Evolutionary conservation across 2,888 invertebrate species (phyloP).

Genomic region (Leucoma salicis): DNA sequence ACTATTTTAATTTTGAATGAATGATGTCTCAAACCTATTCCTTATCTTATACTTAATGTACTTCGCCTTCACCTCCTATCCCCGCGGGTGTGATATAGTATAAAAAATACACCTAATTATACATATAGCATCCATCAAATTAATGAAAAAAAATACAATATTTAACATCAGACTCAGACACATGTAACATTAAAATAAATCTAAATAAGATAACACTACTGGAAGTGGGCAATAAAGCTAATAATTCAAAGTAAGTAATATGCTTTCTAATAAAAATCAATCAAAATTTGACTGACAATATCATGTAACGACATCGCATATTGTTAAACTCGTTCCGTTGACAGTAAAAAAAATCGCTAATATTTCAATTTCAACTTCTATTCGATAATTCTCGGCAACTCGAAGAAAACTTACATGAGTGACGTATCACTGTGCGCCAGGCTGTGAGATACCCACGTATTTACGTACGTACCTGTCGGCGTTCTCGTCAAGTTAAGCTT

Average conservation of each 20-base stretch:
- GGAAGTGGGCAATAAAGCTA: too few relatives aligned
- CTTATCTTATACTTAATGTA: too few relatives aligned
- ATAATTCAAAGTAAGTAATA: conserved; percentile 10
- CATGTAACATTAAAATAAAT: too few relatives aligned
- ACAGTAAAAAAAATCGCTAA: conserved; percentile 28
- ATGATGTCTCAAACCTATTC: too few relatives aligned
- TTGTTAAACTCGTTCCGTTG: conserved; percentile 16
- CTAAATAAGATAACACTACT: too few relatives aligned
- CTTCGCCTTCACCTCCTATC: too few relatives aligned
- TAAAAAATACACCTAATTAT: too few relatives aligned
- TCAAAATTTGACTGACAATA: conserved; percentile 34
- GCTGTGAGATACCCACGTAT: conserved; percentile 50
- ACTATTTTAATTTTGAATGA: too few relatives aligned
- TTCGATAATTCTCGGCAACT: conserved; percentile 46
- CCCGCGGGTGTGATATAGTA: too few relatives aligned
- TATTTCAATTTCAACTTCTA: conserved; percentile 53
- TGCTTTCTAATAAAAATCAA: conserved; percentile 26
- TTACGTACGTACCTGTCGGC: conserved; percentile 49
- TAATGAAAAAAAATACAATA: too few relatives aligned
- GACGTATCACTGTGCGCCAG: conserved; percentile 68
- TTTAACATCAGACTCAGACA: too few relatives aligned
- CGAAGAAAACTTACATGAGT: conserved; percentile 70
- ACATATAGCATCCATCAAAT: too few relatives aligned
- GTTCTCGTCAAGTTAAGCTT: conserved; percentile 67
- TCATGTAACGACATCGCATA: conserved; percentile 28